Evolutionary conservation across 64 coral and sea anemone genomes (phyloP), one percentile per base, ranked within the genome.

Genomic region (Stichodactyla mertensii): DNA sequence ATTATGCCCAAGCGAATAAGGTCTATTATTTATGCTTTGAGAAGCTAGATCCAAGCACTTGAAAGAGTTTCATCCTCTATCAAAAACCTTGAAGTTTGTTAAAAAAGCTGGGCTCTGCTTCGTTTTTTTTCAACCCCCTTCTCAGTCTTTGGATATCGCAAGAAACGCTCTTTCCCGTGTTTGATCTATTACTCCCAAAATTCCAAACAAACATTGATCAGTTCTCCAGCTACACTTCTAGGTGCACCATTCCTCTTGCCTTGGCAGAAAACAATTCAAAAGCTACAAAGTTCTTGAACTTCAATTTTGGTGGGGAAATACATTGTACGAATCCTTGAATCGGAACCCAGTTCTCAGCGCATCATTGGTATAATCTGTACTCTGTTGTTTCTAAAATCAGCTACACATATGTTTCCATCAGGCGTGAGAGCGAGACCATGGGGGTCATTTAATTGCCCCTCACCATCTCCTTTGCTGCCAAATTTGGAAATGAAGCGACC

Each of bases 391-490:
- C 97, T 79, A 64, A 99, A 99, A 82, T 99, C 97, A 54, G 97
- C 97, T 24, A 99, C 93, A 36, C 94, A 85, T 45, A 99, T 94
- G 80, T 92, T 99, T 2, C 97, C 93, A 55, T 99, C 97, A 1
- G 89, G 93, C 22, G 97, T 99, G 20, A 99, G 59, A 8, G 97
- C 90, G 22, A 99, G 88, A 12, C 97, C 97, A 83, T 99, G 97
- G 11, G 97, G 97, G 59, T 99, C 97, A 54, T 99, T 99, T 7
- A 99, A 81, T 69, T 99, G 97, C 51, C 97, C 97, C 54, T 99
- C 97, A 4, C 97, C 97, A 82, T 99, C 97, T 80, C 97, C 97
- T 91, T 99, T 99, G 12, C 80, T 92, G 26, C 97, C 97, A 95
- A 99, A 99, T 69, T 99, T 99, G 51, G 90, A 87, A 51, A 99